Evolutionary conservation across 1,140 invertebrate species (phyloP), one percentile per base, ranked within the genome.

Genomic region (Formica exsecta): DNA sequence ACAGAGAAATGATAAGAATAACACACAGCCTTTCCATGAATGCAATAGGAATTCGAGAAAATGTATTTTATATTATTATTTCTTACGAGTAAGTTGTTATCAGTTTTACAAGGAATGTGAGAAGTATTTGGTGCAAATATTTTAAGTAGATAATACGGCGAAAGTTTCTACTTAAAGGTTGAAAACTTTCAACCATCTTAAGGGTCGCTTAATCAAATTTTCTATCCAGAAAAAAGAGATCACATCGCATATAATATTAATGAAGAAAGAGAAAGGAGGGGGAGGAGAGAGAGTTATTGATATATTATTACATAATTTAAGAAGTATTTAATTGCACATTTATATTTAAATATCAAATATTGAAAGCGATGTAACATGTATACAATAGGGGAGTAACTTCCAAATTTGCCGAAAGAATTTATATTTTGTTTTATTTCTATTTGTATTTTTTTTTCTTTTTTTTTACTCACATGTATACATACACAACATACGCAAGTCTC

Each of bases 1-100:
- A 81, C 38, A 44, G 61, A 44, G 19, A 38, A 83, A 62, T 73
- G 54, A 48, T 74, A 73, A 83, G 54, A 74, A 73, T 83, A 83
- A 83, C 54, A 73, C 71, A 74, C 32, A 38, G 71, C 19, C 9
- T 13, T 44, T 32, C 19, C 13, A 32, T 16, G 19, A 81, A 44
- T 79, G 44, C n/a, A 41, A 41, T 22, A 32, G 32, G 16, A 83
- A 29, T 61, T 38, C n/a, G 1, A 61, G 54, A 36, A 83, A 81
- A 16, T 48, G 64, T 51, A 38, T 66, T 57, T 80, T 83, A 29
- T 25, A 68, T 81, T 25, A 48, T n/a, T 7, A 13, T 59, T 13
- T 38, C 51, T 71, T 22, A 38, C 2, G 38, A 61, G n/a, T 25
- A 83, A 61, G 8, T 59, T 57, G 32, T 38, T 71, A 41, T 41